Base-by-base conservation (phyloP, 2,797 vertebrate genomes). In the Gymnoscopelus braueri region DNA sequence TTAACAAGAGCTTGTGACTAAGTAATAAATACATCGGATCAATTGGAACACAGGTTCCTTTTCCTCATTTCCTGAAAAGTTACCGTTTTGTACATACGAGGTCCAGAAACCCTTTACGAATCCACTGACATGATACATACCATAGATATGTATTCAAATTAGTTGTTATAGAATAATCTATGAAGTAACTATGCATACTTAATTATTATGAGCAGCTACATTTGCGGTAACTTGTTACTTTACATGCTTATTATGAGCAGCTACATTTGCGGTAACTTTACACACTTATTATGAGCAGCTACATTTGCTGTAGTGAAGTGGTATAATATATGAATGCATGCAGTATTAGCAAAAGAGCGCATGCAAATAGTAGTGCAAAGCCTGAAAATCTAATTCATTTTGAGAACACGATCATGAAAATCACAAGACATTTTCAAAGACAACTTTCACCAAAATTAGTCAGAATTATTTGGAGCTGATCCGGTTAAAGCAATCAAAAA, bases 401-500 rank as follows among this genome's bases (percentile, higher is more conserved):
- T 2, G 6, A 14, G 5, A 57, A 39, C 26, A 66, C 2, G 47
- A 55, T 52, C 47, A 74, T 50, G 59, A 62, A 65, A 55, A 55
- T 11, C 57, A 23, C 15, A 49, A 0, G 0, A 19, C 10, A 54
- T 65, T 15, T 67, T 54, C 65, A 2, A 75, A 62, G 73, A 67
- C 26, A 73, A 49, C 8, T 24, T 19, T 73, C 0, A 77, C 9
- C 59, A 64, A 14, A 61, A 77, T 79, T 54, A 68, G 69, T 63
- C 78, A 65, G 51, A 35, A 72, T 79, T 80, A 78, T 81, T 67
- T 50, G 53, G 55, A 77, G 71, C 60, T 79, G 66, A 83, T 72
- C 86, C 88, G 7, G 65, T 84, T 80, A 84, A 62, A 63, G 71
- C 81, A 65, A 76, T 87, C 78, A 88, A 79, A 86, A 94, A 94